Base-by-base conservation (phyloP, 2,888 invertebrate genomes). In the Drosophila ustulata region DNA sequence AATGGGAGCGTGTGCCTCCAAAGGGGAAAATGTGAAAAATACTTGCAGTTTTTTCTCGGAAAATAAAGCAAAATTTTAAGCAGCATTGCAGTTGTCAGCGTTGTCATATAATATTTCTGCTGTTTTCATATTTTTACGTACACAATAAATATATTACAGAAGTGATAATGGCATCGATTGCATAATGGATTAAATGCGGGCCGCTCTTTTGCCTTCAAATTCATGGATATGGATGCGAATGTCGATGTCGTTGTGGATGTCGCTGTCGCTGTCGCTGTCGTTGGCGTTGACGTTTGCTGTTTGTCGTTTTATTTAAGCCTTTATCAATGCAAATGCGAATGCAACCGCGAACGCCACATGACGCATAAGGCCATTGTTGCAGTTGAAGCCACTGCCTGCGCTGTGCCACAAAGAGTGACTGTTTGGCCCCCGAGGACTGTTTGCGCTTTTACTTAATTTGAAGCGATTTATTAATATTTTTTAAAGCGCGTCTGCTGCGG, bases 111-210 rank as follows among this genome's bases (percentile, higher is more conserved):
- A 57, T 47, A 25, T 18, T 47, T 37, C 11, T 47, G 18, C 39
- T 28, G 34, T 47, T 67, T 64, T 57, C 49, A 75, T 71, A 66
- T 50, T 63, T 68, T 66, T 62, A 57, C 50, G 65, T 41, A 18
- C 46, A 46, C 73, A 70, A 82, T 78, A 85, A 82, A 82, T 82
- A 84, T 75, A 74, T 82, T 82, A 73, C 76, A 73, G 67, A 63
- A 75, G 74, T 82, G 82, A 85, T 85, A 85, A 85, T 85, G 78
- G 82, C 77, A 64, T 63, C 75, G 79, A 79, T 85, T 80, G 85
- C 79, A 79, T 79, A 85, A 82, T 75, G 80, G 88, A 85, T 85
- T 84, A 84, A 84, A 72, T 53, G 45, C 25, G 51, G 55, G 46
- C 58, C 72, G 58, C 30, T n/a, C 13, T 25, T 30, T 37, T 23